Conservation (phyloP, 2,113 vertebrate genomes). For the Lampris incognitus region DNA sequence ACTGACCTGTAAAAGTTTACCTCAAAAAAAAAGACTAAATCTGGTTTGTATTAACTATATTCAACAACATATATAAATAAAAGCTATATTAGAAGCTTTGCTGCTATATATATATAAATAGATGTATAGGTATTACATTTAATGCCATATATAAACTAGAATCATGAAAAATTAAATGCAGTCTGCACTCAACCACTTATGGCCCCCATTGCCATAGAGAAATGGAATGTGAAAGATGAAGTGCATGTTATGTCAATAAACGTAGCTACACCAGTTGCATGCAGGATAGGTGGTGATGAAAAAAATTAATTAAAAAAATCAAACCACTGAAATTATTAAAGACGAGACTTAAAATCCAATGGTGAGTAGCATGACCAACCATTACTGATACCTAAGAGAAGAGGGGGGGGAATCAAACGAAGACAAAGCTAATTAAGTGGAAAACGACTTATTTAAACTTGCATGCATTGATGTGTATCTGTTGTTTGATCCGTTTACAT, state of each 20-base stretch:
- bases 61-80: constrained; percentile 89
- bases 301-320: constrained; percentile 43
- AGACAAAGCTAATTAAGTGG: constrained; percentile 45
- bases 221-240: constrained; percentile 88
- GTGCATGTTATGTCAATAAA: constrained; percentile 89
- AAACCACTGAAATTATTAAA: constrained; percentile 67
- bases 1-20: constrained; percentile 96
- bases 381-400: constrained; percentile 63
- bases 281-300: constrained; percentile 87
- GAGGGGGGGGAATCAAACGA: constrained; percentile 36
- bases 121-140: constrained; percentile 91
- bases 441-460: constrained; percentile 86
- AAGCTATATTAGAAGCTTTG: constrained; percentile 97
- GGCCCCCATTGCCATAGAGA: constrained; percentile 85
- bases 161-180: constrained; percentile 88
- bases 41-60: constrained; percentile 94
- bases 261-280: constrained; percentile 90
- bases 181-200: constrained; percentile 75
- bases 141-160: constrained; percentile 93
- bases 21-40: constrained; percentile 89
- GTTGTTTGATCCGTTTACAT: constrained; percentile 91
- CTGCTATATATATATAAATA: constrained; percentile 91
- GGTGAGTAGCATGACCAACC: constrained; percentile 94
- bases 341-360: constrained; percentile 44
- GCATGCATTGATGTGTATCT: constrained; percentile 96